Percentiles rank a stretch among this genome's conserved stretches.
Conservation (phyloP, 2,113 vertebrate genomes). For the Vulpes ferrilata region DNA sequence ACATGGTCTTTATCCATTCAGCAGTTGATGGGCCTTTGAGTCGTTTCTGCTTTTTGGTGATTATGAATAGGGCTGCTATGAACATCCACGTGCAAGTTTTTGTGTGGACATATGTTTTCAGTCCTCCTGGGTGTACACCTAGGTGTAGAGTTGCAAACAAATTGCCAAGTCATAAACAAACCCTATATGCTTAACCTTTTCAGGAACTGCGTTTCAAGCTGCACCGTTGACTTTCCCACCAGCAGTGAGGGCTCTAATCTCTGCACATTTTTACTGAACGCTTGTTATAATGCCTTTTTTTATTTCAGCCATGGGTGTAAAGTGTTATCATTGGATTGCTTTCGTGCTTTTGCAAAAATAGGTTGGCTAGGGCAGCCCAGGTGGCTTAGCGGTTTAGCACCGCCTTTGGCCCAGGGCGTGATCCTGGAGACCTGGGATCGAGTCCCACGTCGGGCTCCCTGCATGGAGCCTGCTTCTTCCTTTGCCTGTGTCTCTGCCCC, state of each 20-base stretch:
- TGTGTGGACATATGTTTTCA: neutral
- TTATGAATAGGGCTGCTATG: neutral
- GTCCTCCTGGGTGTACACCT: neutral
- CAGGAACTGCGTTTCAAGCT: neutral
- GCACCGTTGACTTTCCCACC: neutral
- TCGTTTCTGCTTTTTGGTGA: neutral
- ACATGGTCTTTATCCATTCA: neutral
- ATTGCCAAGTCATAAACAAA: neutral
- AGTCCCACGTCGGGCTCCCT: too few species aligned
- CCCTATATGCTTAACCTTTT: neutral
- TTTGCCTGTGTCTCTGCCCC: too few species aligned
- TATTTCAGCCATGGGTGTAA: neutral
- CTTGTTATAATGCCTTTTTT: neutral
- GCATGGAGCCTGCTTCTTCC: too few species aligned
- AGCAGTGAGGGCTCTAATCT: neutral
- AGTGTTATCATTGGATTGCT: neutral
- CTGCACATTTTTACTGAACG: neutral
- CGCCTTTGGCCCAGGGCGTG: too few species aligned
- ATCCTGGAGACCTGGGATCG: too few species aligned
- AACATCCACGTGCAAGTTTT: neutral
- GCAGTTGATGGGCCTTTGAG: neutral
- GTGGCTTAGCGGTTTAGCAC: too few species aligned
- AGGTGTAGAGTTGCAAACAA: neutral
- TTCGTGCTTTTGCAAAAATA: neutral
- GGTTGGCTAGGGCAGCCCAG: too few species aligned